Conservation (phyloP, 2,797 vertebrate species). For the Scomberomorus guttatus region DNA sequence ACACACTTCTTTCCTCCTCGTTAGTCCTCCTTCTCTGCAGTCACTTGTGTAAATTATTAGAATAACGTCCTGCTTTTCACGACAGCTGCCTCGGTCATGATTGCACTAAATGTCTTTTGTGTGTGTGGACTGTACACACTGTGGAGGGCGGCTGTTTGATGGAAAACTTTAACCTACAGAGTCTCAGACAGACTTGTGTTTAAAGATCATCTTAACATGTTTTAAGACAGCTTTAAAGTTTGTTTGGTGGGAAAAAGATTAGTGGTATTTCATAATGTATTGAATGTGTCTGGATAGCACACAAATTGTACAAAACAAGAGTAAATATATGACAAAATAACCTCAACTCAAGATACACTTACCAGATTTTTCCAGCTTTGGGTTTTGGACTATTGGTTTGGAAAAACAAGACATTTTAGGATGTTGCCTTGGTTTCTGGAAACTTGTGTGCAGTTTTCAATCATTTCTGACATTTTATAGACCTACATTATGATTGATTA, state of each 20-base stretch:
- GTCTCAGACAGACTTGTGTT: neutral
- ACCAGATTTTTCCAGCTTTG: no score
- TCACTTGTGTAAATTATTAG: constrained; percentile 51
- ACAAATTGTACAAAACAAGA: no score
- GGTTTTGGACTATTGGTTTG: no score
- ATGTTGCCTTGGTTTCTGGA: no score
- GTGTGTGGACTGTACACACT: neutral
- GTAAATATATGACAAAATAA: no score
- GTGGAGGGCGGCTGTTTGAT: neutral
- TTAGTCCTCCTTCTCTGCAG: constrained; percentile 39
- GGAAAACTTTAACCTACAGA: constrained; percentile 5
- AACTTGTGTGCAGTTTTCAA: no score
- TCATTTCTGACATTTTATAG: no score
- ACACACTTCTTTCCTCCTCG: constrained; percentile 61
- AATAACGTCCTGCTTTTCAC: constrained; percentile 21
- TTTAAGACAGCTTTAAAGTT: neutral
- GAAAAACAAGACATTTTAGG: no score
- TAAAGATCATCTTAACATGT: neutral
- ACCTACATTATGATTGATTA: no score
- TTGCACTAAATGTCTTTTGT: constrained; percentile 19
- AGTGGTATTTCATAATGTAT: no score
- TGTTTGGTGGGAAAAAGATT: neutral
- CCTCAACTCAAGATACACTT: no score
- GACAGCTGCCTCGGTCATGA: constrained; percentile 45
- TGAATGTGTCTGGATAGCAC: neutral